These are phyloP conservation scores for Planiliza haematocheilus DNA, from an alignment of 2,113 vertebrate genomes.

Conservation along the genomic window DNA sequence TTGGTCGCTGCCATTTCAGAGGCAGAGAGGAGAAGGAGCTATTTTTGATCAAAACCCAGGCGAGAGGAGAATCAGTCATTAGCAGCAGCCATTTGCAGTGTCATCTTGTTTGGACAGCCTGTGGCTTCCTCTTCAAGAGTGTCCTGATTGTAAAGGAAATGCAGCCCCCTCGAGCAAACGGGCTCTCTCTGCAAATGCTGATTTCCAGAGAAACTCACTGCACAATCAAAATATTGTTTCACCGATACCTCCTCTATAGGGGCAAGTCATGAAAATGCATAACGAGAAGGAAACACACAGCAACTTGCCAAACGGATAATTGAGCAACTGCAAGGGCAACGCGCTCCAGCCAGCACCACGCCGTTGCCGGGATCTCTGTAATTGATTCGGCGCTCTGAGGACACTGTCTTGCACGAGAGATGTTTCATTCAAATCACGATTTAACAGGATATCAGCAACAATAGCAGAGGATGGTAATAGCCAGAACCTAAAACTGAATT, in stretches of 20 bases:
- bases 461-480: constrained; percentile 65
- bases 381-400: constrained; percentile 46
- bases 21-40: constrained; percentile 46
- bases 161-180: constrained; percentile 14
- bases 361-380: constrained; percentile 8
- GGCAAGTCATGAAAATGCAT: neutral
- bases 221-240: constrained; percentile 1
- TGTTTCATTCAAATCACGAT: constrained; percentile 61
- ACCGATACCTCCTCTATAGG: constrained; percentile 11
- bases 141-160: constrained; percentile 56
- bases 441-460: constrained; percentile 61
- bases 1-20: constrained; percentile 57
- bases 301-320: constrained; percentile 29
- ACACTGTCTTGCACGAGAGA: constrained; percentile 25
- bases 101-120: constrained; percentile 77
- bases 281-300: constrained; percentile 16
- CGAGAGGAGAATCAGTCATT: constrained; percentile 76
- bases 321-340: constrained; percentile 9
- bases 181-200: constrained; percentile 7
- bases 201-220: constrained; percentile 21
- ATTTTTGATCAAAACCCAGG: constrained; percentile 79
- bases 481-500: constrained; percentile 71
- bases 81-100: constrained; percentile 71
- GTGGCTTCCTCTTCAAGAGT: constrained; percentile 67
- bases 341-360: neutral